A percentile compares a stretch with the other conserved stretches of the same genome.
These are phyloP conservation scores for Plagodis dolabraria DNA, from an alignment of 2,888 invertebrate genomes.

Conservation along the genomic window DNA sequence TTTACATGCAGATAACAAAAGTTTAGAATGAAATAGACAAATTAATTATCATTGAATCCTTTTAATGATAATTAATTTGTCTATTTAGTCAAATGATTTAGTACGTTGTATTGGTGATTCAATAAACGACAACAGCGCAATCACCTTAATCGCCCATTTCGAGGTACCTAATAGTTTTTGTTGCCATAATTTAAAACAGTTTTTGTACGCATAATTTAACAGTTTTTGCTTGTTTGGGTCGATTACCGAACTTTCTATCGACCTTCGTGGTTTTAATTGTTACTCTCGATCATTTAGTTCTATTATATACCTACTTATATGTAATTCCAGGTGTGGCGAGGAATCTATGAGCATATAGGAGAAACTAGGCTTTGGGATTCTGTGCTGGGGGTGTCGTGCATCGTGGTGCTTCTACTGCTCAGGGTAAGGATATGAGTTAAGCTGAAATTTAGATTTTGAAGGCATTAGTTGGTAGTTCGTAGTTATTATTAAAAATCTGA, in stretches of 20 bases:
- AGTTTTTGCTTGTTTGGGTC: slow-evolving; percentile 39
- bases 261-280: slow-evolving; percentile 42
- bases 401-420: slow-evolving; percentile 87
- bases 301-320: neutral
- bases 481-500: no score
- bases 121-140: no score
- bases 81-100: neutral
- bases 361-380: slow-evolving; percentile 90
- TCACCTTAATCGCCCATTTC: neutral
- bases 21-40: no score
- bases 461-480: no score
- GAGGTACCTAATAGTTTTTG: slow-evolving; percentile 33
- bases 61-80: neutral
- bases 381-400: slow-evolving; percentile 88
- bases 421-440: slow-evolving; percentile 82
- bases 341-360: slow-evolving; percentile 88
- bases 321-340: slow-evolving; percentile 85
- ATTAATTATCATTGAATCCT: no score
- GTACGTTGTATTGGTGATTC: neutral
- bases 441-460: no score
- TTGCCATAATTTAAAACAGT: slow-evolving; percentile 18
- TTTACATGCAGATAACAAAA: no score
- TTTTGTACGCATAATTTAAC: slow-evolving; percentile 37
- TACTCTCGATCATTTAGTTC: neutral
- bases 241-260: slow-evolving; percentile 51